Evolutionary conservation across 2,797 vertebrate genomes (phyloP), one percentile per base, ranked within the genome.

Genomic region (Tragopan temminckii): DNA sequence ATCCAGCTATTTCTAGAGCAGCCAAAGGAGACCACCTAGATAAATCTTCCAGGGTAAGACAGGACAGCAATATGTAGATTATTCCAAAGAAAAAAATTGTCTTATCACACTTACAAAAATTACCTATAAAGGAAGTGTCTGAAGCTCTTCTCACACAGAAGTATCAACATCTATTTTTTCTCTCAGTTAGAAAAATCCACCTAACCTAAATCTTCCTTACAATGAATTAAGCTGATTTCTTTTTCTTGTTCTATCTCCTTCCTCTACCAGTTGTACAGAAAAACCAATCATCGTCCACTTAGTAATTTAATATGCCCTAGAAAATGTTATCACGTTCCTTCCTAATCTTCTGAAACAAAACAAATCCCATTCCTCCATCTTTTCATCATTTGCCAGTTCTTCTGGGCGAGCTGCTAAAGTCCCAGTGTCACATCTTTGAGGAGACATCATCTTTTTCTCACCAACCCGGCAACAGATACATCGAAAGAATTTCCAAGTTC

Each of bases 301-400:
- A 88, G 94, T 80, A 85, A 92, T 69, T 77, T 85, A 80, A 50
- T 52, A 94, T 27, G 46, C 69, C 77, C 80, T 91, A 67, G 87
- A 79, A 94, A 93, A 89, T 9, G 17, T 72, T 94, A 93, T 64
- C 84, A 13, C 72, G 66, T 79, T 89, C 55, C 63, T 88, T 80
- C 82, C 55, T 91, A 89, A 94, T 95, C 76, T 80, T 85, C 76
- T 85, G 69, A 88, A 93, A 95, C 96, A 91, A 89, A 96, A 90
- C 69, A 95, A 89, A 94, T 93, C 85, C 87, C 35, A 46, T 83
- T 83, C 77, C 85, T 85, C 91, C 89, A 83, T 93, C 93, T 94
- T 93, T 93, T 94, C 82, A 94, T 94, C 94, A 69, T 79, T 66
- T 79, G 62, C 85, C 91, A 83, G 80, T 12, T 85, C 80, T 90